phyloP scores from a whole-genome alignment of 2,113 vertebrate species.

The Elaphurus davidianus region DNA sequence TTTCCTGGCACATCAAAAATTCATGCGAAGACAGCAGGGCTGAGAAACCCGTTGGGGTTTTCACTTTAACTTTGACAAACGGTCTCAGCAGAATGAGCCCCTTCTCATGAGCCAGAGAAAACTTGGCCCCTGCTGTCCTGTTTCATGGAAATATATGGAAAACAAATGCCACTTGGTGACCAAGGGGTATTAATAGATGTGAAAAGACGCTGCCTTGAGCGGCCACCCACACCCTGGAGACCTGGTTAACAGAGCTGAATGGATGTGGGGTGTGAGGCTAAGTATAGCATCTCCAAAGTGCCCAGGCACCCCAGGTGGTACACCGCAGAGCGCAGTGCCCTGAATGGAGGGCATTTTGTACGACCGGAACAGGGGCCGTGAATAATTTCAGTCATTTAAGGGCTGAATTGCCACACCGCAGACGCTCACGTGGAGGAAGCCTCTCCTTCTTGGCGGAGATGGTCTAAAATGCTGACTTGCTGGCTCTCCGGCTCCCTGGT shows the following conservation, averaged over 20 bases:
- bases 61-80: neutral
- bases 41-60: neutral
- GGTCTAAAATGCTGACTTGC: neutral
- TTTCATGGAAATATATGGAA: neutral
- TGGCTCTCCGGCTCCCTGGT: neutral
- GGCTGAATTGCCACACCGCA: neutral
- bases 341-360: neutral
- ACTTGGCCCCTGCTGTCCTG: neutral
- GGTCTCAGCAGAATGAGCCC: neutral
- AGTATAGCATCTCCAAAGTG: neutral
- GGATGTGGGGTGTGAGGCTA: neutral
- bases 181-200: neutral
- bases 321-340: neutral
- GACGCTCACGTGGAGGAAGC: neutral
- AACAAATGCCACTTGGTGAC: neutral
- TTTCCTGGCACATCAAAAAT: neutral
- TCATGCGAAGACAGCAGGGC: neutral
- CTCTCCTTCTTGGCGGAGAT: neutral
- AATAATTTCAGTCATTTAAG: neutral
- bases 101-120: neutral
- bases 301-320: neutral
- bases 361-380: neutral
- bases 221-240: neutral
- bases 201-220: neutral
- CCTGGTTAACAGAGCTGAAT: neutral